These are phyloP conservation scores for Rhingia rostrata DNA, from an alignment of 2,888 invertebrate genomes.

Conservation along the genomic window DNA sequence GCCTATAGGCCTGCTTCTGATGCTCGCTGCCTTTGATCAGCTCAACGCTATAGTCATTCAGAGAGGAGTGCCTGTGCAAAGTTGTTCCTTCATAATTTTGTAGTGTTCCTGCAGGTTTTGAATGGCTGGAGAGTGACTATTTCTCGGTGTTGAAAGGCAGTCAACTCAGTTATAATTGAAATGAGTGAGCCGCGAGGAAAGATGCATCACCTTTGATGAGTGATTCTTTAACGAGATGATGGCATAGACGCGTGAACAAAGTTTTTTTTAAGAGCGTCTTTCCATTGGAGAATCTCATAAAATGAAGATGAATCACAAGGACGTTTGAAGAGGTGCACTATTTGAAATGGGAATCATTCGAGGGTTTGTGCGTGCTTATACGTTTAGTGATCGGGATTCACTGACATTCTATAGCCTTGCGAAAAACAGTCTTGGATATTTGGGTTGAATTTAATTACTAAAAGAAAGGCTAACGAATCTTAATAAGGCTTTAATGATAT, in stretches of 20 bases:
- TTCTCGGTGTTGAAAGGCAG: neutral
- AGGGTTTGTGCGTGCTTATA: too few species aligned
- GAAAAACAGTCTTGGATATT: too few species aligned
- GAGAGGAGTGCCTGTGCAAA: neutral
- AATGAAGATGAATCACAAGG: too few species aligned
- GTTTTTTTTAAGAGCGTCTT: neutral
- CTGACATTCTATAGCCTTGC: too few species aligned
- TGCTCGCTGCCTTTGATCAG: neutral
- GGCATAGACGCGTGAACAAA: neutral
- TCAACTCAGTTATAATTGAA: neutral
- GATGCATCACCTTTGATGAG: constrained; percentile 17
- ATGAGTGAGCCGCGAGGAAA: constrained; percentile 1
- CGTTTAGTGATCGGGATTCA: too few species aligned
- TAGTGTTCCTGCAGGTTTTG: neutral
- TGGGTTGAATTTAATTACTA: too few species aligned
- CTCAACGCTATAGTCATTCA: neutral
- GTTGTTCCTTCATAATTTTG: neutral
- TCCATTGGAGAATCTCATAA: neutral
- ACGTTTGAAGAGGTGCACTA: too few species aligned
- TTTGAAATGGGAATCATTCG: too few species aligned
- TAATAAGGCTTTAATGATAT: too few species aligned
- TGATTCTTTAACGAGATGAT: neutral
- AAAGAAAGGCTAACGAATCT: too few species aligned
- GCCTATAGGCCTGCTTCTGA: constrained; percentile 5
- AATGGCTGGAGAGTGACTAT: neutral